Percentiles rank a stretch among this genome's conserved stretches.
Conservation (phyloP, 2,888 invertebrate genomes). For the Cephus spinipes region DNA sequence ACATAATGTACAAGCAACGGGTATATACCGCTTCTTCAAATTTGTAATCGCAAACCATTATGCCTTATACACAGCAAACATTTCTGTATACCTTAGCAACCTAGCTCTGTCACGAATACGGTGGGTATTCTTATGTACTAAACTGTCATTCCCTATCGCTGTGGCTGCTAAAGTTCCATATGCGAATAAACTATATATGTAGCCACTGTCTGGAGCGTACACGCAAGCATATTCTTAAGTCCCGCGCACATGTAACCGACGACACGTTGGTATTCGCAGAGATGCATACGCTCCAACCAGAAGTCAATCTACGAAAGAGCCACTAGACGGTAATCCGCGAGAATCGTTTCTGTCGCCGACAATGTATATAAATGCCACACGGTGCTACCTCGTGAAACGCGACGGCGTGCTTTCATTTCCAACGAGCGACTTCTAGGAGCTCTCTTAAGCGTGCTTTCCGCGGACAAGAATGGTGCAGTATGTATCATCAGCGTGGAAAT, state of each 20-base stretch:
- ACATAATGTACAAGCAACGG: neutral
- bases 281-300: neutral
- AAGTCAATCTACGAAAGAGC: neutral
- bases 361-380: neutral
- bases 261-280: neutral
- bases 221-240: neutral
- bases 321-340: neutral
- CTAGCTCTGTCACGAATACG: too few relatives aligned
- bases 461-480: neutral
- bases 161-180: neutral
- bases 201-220: neutral
- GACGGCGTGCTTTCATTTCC: neutral
- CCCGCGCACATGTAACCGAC: neutral
- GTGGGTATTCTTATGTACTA: too few relatives aligned
- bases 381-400: neutral
- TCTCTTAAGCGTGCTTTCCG: neutral
- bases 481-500: neutral
- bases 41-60: neutral
- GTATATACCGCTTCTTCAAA: neutral
- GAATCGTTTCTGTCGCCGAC: neutral
- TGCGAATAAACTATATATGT: neutral
- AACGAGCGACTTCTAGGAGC: neutral
- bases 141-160: too few relatives aligned
- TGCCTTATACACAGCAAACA: neutral
- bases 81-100: neutral